These are phyloP conservation scores for Strix uralensis DNA, from an alignment of 2,113 vertebrate genomes.

Conservation along the genomic window DNA sequence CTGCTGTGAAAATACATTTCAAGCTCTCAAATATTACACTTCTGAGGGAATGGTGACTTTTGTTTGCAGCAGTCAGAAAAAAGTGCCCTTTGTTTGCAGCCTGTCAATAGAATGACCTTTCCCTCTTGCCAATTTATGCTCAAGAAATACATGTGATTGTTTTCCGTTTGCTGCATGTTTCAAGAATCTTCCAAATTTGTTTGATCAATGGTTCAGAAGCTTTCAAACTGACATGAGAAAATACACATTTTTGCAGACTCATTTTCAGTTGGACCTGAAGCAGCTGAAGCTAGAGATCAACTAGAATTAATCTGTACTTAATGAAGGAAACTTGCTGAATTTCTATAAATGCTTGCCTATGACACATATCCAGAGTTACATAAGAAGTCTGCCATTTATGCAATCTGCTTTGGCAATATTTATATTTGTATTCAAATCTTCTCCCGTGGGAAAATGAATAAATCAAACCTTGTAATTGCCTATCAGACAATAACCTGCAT, in stretches of 20 bases:
- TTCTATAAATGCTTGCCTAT: conserved; percentile 31
- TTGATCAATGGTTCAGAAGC: conserved; percentile 36
- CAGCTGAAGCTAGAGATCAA: conserved; percentile 21
- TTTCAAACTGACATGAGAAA: conserved; percentile 34
- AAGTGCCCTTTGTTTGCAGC: conserved; percentile 40
- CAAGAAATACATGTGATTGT: conserved; percentile 23
- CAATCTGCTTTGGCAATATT: conserved; percentile 49
- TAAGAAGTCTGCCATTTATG: conserved; percentile 35
- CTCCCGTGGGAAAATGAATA: conserved; percentile 10
- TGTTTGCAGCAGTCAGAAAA: conserved; percentile 37
- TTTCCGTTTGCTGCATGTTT: conserved; percentile 1
- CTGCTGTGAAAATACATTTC: not conserved
- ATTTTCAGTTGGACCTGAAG: conserved; percentile 35
- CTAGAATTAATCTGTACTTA: conserved; percentile 49
- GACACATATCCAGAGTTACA: conserved; percentile 28
- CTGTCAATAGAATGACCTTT: conserved; percentile 49
- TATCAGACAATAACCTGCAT: not conserved
- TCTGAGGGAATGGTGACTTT: not conserved
- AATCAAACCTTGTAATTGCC: conserved; percentile 18
- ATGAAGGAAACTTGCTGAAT: conserved; percentile 48
- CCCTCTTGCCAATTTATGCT: conserved; percentile 23
- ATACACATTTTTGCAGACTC: conserved; percentile 30
- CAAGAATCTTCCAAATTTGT: conserved; percentile 46
- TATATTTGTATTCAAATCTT: conserved; percentile 51
- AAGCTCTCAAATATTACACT: not conserved